phyloP scores from a whole-genome alignment of 2,113 vertebrate species.

The Marcusenius ussheri region DNA sequence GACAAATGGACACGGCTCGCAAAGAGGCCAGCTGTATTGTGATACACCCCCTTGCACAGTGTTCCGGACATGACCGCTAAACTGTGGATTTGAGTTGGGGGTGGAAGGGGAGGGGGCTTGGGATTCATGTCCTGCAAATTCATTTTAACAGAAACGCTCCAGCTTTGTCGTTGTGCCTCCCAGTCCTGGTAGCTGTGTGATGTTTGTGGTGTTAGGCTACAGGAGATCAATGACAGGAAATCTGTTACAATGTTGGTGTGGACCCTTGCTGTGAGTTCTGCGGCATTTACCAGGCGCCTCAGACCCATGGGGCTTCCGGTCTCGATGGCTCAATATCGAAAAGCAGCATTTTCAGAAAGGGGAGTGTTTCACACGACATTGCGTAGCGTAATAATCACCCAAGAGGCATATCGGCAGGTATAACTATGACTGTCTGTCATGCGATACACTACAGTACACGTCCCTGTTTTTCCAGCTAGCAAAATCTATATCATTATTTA shows the following conservation, averaged over 20 bases:
- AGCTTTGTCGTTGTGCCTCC: neutral
- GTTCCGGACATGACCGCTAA: neutral
- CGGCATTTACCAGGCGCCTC: neutral
- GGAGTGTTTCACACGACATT: neutral
- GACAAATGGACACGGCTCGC: slow-evolving; percentile 29
- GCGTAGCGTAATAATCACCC: neutral
- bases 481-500: neutral
- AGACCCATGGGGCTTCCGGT: neutral
- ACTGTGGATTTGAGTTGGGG: neutral
- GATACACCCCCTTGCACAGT: neutral
- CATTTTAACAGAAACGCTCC: neutral
- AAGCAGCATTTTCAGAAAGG: neutral
- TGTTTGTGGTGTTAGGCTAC: neutral
- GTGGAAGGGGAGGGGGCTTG: neutral
- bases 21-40: slow-evolving; percentile 1
- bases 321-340: neutral
- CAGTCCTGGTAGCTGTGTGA: neutral
- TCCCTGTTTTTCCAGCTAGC: slow-evolving; percentile 1
- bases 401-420: neutral
- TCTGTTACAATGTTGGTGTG: neutral
- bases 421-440: neutral
- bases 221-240: neutral
- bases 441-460: neutral
- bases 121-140: slow-evolving; percentile 11
- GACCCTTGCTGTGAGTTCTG: neutral